Evolutionary conservation across 2,888 invertebrate species (phyloP).

Genomic region (Andrena hattorfiana): DNA sequence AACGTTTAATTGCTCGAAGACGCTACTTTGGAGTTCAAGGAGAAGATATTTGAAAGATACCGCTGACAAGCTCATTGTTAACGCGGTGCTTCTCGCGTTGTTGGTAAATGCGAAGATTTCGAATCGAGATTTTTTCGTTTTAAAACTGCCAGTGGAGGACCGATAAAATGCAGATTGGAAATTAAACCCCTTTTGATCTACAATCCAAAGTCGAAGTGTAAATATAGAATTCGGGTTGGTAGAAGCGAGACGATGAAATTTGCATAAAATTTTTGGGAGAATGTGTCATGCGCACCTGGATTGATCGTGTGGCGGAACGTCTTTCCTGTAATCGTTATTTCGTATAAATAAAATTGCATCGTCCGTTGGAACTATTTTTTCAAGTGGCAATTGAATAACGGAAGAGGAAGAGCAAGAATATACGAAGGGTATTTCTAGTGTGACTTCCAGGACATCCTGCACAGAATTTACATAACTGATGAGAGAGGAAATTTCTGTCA

Average conservation of each 20-base stretch:
- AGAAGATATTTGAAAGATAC: neutral
- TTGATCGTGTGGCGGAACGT: neutral
- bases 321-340: neutral
- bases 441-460: neutral
- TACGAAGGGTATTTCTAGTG: neutral
- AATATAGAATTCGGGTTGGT: neutral
- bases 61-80: neutral
- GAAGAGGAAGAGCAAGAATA: neutral
- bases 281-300: neutral
- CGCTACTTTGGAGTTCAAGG: neutral
- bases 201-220: neutral
- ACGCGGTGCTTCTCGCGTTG: too few relatives aligned
- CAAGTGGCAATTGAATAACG: neutral
- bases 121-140: neutral
- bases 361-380: neutral
- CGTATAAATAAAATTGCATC: neutral
- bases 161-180: neutral
- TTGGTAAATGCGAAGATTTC: neutral
- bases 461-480: neutral
- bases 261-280: constrained; percentile 9
- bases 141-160: neutral
- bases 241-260: constrained; percentile 2
- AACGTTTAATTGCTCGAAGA: constrained; percentile 3
- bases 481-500: neutral
- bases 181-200: neutral